Base-by-base conservation (phyloP, 2,113 vertebrate genomes). In the Tyto alba region DNA sequence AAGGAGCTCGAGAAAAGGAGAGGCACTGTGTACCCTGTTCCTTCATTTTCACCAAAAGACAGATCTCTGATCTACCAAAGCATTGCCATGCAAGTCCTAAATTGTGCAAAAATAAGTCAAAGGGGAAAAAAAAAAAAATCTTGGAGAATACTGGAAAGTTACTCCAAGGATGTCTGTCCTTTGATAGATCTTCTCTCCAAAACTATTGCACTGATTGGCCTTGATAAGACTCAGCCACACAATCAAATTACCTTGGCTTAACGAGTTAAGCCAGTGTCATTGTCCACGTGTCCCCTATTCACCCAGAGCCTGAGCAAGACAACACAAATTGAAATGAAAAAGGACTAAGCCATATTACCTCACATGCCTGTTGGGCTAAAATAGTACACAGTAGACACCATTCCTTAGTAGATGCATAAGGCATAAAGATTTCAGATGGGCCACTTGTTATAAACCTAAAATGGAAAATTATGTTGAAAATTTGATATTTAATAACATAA, bases 171-270 rank as follows among this genome's bases (percentile, higher is more conserved):
- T 75, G 34, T 53, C 25, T 80, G 55, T 63, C 23, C n/a, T 87
- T 80, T 92, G 68, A 77, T 4, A 90, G n/a, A 71, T 47, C 69
- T 84, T 84, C 41, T 83, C 59, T 81, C 78, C 43, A 59, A 48
- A 87, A 85, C 64, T 56, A n/a, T 36, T 47, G 43, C 56, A 63
- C 34, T 78, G 64, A 94, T 74, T 89, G 41, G 50, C 50, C 59
- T 90, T 77, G 59, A 43, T 89, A 90, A 81, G 59, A 57, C 41
- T 88, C 38, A 88, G 79, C 59, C 21, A 86, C 43, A 67, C 59
- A 92, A 90, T 59, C 79, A 95, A 93, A 93, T 86, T 90, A 86
- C 36, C 60, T 41, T 59, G 38, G 69, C 29, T 95, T 89, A 90
- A 84, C 0, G 0, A 84, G 26, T 77, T 74, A 90, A 93, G 73